Evolutionary conservation across 2,113 vertebrate genomes (phyloP).

Genomic region (Panthera leo): DNA sequence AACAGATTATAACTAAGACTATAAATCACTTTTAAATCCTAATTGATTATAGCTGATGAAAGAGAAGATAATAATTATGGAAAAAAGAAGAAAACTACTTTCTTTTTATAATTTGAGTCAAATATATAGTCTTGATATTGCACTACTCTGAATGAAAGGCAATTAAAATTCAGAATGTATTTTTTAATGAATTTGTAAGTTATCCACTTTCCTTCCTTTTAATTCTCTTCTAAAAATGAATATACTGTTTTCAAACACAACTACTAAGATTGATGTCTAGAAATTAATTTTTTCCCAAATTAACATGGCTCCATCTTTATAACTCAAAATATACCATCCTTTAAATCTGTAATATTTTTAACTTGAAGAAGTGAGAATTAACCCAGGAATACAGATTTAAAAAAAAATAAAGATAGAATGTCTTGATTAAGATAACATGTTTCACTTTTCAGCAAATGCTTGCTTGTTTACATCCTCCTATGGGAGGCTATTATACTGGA

Average conservation of each 20-base stretch:
- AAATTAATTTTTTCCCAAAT: background rate
- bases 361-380: background rate
- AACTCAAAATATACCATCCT: background rate
- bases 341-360: slow-evolving; percentile 17
- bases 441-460: slow-evolving; percentile 24
- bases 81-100: background rate
- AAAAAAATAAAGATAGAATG: background rate
- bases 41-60: slow-evolving; percentile 13
- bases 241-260: background rate
- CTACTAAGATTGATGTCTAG: background rate
- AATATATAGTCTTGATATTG: slow-evolving; percentile 10
- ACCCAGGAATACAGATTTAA: background rate
- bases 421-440: background rate
- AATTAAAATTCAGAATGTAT: background rate
- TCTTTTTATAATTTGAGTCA: background rate
- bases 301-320: background rate
- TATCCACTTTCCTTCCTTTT: background rate
- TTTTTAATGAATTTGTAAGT: background rate
- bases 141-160: background rate
- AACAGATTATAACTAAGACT: slow-evolving; percentile 11
- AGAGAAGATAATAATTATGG: background rate
- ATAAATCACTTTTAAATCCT: slow-evolving; percentile 11
- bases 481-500: background rate
- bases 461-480: background rate
- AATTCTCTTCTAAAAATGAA: background rate